These are phyloP conservation scores for Hesperia comma DNA, from an alignment of 2,888 invertebrate genomes.

Conservation along the genomic window DNA sequence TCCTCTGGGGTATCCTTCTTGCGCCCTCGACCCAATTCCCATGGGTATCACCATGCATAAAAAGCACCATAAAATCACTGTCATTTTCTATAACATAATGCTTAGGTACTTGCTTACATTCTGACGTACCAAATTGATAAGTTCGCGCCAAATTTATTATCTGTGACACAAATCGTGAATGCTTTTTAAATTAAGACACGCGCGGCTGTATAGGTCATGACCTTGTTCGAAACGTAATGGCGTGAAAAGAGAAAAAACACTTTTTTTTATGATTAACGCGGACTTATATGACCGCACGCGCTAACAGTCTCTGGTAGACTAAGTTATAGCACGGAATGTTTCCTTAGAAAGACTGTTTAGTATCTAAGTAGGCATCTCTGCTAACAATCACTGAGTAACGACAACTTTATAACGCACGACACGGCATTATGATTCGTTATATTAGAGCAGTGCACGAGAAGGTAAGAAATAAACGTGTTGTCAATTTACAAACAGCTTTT, in stretches of 20 bases:
- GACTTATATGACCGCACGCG: constrained; percentile 38
- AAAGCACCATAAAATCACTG: constrained; percentile 37
- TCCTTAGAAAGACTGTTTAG: constrained; percentile 11
- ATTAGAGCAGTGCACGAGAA: too few relatives aligned
- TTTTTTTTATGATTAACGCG: constrained; percentile 8
- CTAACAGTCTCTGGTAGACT: constrained; percentile 41
- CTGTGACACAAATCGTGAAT: constrained; percentile 39
- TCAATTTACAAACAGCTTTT: too few relatives aligned
- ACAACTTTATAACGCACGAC: constrained; percentile 3
- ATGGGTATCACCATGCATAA: constrained; percentile 31
- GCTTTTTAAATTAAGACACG: constrained; percentile 44
- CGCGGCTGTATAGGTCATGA: constrained; percentile 32
- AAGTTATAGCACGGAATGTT: constrained; percentile 34
- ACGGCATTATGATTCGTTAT: neutral
- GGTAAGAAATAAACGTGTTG: too few relatives aligned
- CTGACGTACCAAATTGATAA: constrained; percentile 16
- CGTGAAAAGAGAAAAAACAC: constrained; percentile 39
- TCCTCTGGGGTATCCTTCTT: constrained; percentile 70
- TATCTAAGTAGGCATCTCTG: constrained; percentile 30
- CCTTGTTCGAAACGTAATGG: constrained; percentile 41
- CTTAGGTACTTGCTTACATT: constrained; percentile 13
- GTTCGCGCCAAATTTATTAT: constrained; percentile 30
- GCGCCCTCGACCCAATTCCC: constrained; percentile 50
- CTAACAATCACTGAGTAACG: constrained; percentile 18
- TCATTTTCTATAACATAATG: constrained; percentile 29